Evolutionary conservation across 2,797 vertebrate species (phyloP), one percentile per base, ranked within the genome.

Genomic region (Phrynocephalus forsythii): DNA sequence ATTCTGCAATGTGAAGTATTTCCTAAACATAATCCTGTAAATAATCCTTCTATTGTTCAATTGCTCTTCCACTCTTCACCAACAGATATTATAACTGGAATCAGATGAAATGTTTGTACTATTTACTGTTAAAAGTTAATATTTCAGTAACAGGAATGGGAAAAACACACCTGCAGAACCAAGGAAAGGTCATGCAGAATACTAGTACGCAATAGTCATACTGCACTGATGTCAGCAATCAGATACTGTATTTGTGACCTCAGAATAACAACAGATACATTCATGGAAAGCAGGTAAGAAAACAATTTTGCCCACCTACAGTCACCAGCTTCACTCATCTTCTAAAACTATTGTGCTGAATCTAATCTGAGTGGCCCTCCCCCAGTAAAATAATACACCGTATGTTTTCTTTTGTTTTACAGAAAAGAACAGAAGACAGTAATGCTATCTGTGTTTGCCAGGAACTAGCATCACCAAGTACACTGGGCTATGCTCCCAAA

Each of bases 231-330:
- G 91, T 15, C 67, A 92, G 1, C 20, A 85, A 90, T 76, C 73
- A 1, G 48, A 86, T 93, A 44, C 38, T 44, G 38, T 44, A 94
- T 87, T 94, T 87, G 90, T 82, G 91, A 15, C 83, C 67, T 87
- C 85, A 79, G 48, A 86, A 90, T 81, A 6, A 15, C 9, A 11
- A 52, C 38, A 75, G 69, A 79, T 71, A 88, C 93, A 92, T 5
- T 88, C 79, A 92, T 90, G 82, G 33, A 86, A 91, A 44, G 26
- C 26, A 38, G 28, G 28, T 66, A 78, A 69, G 89, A 81, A 52
- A n/a, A 84, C 13, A 82, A 50, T 15, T 8, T 38, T 66, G 60
- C 30, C 89, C 90, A 92, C 30, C 71, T 73, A 56, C 85, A 86
- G 73, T 33, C 78, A 87, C 80, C 84, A 73, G 85, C 20, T n/a